Base-by-base conservation (phyloP, 2,113 vertebrate species). In the Castor canadensis region DNA sequence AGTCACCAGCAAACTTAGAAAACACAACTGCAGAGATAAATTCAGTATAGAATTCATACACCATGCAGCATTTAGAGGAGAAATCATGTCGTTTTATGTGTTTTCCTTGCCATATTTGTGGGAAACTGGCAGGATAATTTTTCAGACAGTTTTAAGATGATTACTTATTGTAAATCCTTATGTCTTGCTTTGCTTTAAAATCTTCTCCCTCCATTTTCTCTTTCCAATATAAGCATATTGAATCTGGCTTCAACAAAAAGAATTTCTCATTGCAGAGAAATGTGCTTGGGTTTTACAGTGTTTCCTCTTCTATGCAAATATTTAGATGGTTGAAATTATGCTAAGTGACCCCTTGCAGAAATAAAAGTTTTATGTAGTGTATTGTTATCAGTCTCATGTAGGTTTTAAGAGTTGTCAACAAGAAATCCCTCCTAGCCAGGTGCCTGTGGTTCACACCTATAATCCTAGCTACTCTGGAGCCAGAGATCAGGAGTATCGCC, bases 241-340 rank as follows among this genome's bases (percentile, higher is more conserved):
- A 60, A 79, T 80, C 56, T 83, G 69, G 54, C 54, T 95, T 90
- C 60, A 93, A 56, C 72, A 82, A 64, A 77, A 95, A 86, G 52
- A 6, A 2, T 58, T 73, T 91, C n/a, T 93, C 35, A 20, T 49
- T 56, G 20, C 75, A 81, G 35, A 43, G 64, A 95, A 49, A 15
- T 84, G 1, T 43, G 19, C 56, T 4, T 58, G 45, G 80, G 17
- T 72, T 93, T 58, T 26, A 72, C 32, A 77, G 19, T 4, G 58
- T 67, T 89, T 73, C 67, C 62, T 73, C 49, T 73, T 91, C 75
- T 69, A 58, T 64, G 81, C 72, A 97, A 93, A 93, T 95, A 86
- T 86, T 90, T 95, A 58, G 45, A 32, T 76, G 94, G 72, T 85
- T 92, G 56, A 58, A 90, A 52, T 92, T 76, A 84, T 69, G 17